Evolutionary conservation across 2,888 invertebrate species (phyloP).

Genomic region (Melikaiella ostensackeni): DNA sequence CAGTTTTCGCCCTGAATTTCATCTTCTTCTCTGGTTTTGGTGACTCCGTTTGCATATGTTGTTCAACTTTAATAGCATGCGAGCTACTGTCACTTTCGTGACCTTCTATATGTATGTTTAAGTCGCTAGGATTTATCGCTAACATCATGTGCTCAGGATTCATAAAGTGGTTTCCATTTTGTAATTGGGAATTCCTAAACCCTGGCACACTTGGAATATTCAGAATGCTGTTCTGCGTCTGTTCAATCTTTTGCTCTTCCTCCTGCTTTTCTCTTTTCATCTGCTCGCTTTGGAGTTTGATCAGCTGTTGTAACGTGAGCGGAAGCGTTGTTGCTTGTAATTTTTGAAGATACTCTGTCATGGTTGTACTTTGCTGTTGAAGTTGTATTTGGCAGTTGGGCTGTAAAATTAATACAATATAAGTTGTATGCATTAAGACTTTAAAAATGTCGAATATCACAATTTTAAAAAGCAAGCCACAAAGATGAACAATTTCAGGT

Average conservation of each 20-base stretch:
- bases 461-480: too few relatives aligned
- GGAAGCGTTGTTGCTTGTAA: slow-evolving; percentile 72
- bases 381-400: slow-evolving; percentile 65
- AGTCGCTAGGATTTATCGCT: slow-evolving; percentile 69
- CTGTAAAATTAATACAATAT: slow-evolving; percentile 50
- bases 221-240: slow-evolving; percentile 70
- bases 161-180: slow-evolving; percentile 67
- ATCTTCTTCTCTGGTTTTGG: slow-evolving; percentile 72
- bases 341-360: slow-evolving; percentile 75
- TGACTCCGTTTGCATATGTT: slow-evolving; percentile 65
- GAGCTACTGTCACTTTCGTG: slow-evolving; percentile 59
- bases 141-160: slow-evolving; percentile 67
- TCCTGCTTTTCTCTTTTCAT: slow-evolving; percentile 67
- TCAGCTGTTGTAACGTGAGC: slow-evolving; percentile 72
- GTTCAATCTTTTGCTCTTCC: slow-evolving; percentile 66
- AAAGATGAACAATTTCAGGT: too few relatives aligned
- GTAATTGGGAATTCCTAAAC: slow-evolving; percentile 67
- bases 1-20: slow-evolving; percentile 75
- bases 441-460: too few relatives aligned
- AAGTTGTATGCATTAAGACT: not conserved
- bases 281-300: slow-evolving; percentile 72
- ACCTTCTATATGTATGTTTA: slow-evolving; percentile 68
- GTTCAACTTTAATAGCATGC: slow-evolving; percentile 62
- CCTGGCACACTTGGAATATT: slow-evolving; percentile 74
- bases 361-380: slow-evolving; percentile 71